Evolutionary conservation across 2,797 vertebrate genomes (phyloP), one percentile per base, ranked within the genome.

Genomic region (Nyctibius grandis): DNA sequence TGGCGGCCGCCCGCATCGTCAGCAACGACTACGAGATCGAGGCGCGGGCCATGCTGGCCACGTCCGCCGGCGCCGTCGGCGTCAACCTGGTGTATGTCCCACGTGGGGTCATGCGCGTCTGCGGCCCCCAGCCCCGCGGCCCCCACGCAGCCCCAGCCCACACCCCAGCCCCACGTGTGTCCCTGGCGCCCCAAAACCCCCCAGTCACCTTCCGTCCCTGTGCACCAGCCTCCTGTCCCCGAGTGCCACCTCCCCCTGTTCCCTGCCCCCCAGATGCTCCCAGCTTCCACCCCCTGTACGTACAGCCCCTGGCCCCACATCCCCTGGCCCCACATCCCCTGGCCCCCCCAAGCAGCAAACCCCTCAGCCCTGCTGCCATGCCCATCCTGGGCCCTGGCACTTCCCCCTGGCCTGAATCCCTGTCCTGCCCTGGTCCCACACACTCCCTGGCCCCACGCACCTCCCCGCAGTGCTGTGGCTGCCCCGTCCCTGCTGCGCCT

Each of bases 21-120:
- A 98, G 98, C 95, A 98, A 98, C 1, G 99, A 99, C 98, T 99
- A 99, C 6, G 99, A 99, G 97, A 99, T 99, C 0, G 98, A 99
- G 68, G 99, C 99, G 0, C 97, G 97, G 3, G 99, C 99, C 65
- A 99, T 99, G 99, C 97, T 99, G 53, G 97, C 99, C 83, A 99
- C 99, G 0, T 99, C 99, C 0, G 98, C 98, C 70, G 98, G 99
- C 0, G 99, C 99, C 0, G 98, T 99, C 33, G 97, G 98, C 9
- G 98, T 99, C 96, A 99, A 99, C 74, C 98, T 99, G 80, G 90
- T 99, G 99, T 99, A 98, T 0, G 95, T 94, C 42, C 28, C 60
- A 3, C 0, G 0, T 6, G 9, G 34, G 59, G 60, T 65, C 29
- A 15, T 0, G 3, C 3, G 5, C 25, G 1, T 15, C 31, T 4